phyloP scores from a whole-genome alignment of 1,140 invertebrate genomes.

The Carcinoscorpius rotundicauda region DNA sequence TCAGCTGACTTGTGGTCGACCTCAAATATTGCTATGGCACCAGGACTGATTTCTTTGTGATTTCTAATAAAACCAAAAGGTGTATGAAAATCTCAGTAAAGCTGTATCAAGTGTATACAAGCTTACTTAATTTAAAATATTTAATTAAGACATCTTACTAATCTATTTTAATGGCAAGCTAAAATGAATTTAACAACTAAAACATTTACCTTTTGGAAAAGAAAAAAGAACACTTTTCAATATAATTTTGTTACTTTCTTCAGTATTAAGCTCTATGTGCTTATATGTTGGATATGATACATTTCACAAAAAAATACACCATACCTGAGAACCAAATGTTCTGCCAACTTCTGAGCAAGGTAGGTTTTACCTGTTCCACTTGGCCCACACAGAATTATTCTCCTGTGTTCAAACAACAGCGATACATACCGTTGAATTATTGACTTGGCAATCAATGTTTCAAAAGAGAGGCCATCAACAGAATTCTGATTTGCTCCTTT shows the following conservation, averaged over 20 bases:
- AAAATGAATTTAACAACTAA: no score
- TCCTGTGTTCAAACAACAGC: constrained; percentile 73
- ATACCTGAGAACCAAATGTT: constrained; percentile 53
- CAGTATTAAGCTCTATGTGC: no score
- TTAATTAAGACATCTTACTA: no score
- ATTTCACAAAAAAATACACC: no score
- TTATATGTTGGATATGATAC: no score
- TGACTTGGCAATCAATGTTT: constrained; percentile 89
- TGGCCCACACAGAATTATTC: constrained; percentile 89
- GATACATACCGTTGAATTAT: constrained; percentile 86
- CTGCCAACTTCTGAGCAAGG: constrained; percentile 79
- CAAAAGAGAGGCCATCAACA: constrained; percentile 85
- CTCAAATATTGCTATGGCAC: constrained; percentile 43
- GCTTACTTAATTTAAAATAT: no score
- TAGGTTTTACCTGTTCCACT: constrained; percentile 96
- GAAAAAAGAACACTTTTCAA: no score
- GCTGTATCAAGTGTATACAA: no score
- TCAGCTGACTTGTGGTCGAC: constrained; percentile 90
- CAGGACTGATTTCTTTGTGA: constrained; percentile 10
- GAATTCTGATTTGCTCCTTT: constrained; percentile 26
- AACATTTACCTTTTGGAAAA: no score
- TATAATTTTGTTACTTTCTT: no score
- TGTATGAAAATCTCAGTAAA: no score
- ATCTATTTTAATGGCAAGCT: no score
- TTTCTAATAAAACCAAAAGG: not conserved